Base-by-base conservation (phyloP, 1,140 invertebrate genomes). In the Chrysopa pallens region DNA sequence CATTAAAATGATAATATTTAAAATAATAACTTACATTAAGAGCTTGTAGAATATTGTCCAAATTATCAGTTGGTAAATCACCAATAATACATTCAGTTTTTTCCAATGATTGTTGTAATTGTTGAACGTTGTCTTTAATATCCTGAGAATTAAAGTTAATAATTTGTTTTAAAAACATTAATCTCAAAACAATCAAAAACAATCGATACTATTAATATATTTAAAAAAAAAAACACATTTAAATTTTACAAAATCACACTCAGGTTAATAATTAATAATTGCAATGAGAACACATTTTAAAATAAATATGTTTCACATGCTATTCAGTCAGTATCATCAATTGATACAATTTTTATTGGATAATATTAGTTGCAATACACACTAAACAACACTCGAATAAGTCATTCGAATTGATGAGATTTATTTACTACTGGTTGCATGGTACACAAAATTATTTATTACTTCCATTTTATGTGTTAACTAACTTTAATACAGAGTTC, bases 11-110 rank as follows among this genome's bases (percentile, higher is more conserved):
- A 42, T 46, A 33, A 53, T 45, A 42, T 36, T 51, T 53, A 45
- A 38, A 29, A 39, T 55, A 55, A 55, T 47, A 41, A 64, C 71
- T 78, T 65, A 84, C 80, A 72, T 63, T 66, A 17, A 83, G 61
- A 49, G 74, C 72, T 38, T 68, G 60, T 38, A 78, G 67, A 75
- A 84, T 83, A 31, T 70, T 64, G 40, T 73, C 66, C 43, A 82
- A 67, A 57, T 69, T 79, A 53, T 77, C 72, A 41, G 68, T 66
- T n/a, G 80, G 79, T 44, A 84, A 64, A 52, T 72, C 64, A 23
- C 64, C 64, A 46, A 81, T 68, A 46, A 68, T 67, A 45, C 67
- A 65, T 65, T 83, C 79, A 40, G 79, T 68, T 48, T 66, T 66
- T 46, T 63, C 68, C 28, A 83, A 63, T 50, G 72, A 71, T 54